These are phyloP conservation scores for Strigamia maritima DNA, from an alignment of 2,888 invertebrate genomes.

Conservation along the genomic window DNA sequence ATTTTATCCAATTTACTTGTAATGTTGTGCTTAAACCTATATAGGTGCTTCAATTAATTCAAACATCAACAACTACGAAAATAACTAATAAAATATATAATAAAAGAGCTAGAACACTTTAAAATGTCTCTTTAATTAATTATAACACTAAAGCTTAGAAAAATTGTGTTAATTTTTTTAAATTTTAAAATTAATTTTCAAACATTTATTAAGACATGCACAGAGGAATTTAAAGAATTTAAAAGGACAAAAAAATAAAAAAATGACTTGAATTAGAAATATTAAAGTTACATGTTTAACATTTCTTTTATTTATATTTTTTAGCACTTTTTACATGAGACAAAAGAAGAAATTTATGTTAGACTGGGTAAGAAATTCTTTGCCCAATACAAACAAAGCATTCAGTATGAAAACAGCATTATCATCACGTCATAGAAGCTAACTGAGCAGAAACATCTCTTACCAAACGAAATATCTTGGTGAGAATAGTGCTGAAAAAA, in stretches of 20 bases:
- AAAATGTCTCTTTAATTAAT: too few species aligned
- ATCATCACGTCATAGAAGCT: constrained; percentile 10
- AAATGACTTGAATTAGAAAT: not conserved
- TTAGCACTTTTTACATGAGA: not conserved
- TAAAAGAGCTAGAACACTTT: too few species aligned
- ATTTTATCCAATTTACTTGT: too few species aligned
- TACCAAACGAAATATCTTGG: constrained; percentile 1
- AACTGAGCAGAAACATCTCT: constrained; percentile 1
- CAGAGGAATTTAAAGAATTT: too few species aligned
- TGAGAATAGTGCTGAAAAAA: constrained; percentile 5
- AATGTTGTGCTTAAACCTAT: too few species aligned
- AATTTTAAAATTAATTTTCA: too few species aligned
- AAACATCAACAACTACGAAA: too few species aligned
- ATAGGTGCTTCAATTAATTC: too few species aligned
- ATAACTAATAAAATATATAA: too few species aligned
- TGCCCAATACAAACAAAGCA: not conserved
- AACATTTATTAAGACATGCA: too few species aligned
- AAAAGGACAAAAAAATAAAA: not conserved
- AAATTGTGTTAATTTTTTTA: too few species aligned
- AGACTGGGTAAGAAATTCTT: not conserved
- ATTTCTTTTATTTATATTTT: not conserved
- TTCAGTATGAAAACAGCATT: constrained; percentile 10
- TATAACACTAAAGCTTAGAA: too few species aligned
- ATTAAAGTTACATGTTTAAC: not conserved
- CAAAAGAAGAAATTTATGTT: not conserved